Percentiles rank a stretch among this genome's conserved stretches.
These are phyloP conservation scores for Danaus melanippus DNA, from an alignment of 1,140 invertebrate genomes.

Conservation along the genomic window DNA sequence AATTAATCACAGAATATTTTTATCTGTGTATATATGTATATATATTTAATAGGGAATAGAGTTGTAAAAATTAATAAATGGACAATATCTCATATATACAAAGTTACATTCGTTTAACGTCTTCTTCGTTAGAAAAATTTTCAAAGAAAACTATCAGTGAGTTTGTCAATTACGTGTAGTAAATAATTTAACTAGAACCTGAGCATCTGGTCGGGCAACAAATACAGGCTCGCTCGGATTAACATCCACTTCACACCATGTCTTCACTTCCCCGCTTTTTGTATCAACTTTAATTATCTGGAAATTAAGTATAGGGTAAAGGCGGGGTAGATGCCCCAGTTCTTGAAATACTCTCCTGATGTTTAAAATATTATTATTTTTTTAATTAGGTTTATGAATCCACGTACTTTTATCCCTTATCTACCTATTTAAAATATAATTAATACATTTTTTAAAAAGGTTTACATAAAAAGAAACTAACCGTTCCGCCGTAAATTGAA, in stretches of 20 bases:
- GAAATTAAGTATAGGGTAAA: slow-evolving; percentile 7
- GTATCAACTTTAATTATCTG: slow-evolving; percentile 25
- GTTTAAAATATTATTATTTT: not conserved
- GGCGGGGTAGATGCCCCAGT: not conserved
- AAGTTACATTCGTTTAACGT: no score
- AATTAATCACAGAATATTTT: not conserved
- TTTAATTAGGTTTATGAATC: not conserved
- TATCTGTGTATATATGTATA: no score
- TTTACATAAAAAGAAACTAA: slow-evolving; percentile 59
- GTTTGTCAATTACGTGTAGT: no score
- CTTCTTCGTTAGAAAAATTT: no score
- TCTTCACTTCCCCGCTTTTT: slow-evolving; percentile 18
- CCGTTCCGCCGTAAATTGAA: slow-evolving; percentile 82
- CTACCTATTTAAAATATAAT: no score
- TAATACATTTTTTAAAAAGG: not conserved
- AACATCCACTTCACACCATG: slow-evolving; percentile 20
- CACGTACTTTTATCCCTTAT: not conserved
- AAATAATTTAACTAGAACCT: slow-evolving; percentile 9
- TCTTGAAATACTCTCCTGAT: not conserved
- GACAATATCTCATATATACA: no score
- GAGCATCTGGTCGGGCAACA: slow-evolving; percentile 17
- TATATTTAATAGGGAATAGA: no score
- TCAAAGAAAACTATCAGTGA: no score
- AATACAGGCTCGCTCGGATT: slow-evolving; percentile 25
- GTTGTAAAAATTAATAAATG: no score